These are phyloP conservation scores for Macroglossus sobrinus DNA, from an alignment of 2,113 vertebrate genomes.

Conservation along the genomic window DNA sequence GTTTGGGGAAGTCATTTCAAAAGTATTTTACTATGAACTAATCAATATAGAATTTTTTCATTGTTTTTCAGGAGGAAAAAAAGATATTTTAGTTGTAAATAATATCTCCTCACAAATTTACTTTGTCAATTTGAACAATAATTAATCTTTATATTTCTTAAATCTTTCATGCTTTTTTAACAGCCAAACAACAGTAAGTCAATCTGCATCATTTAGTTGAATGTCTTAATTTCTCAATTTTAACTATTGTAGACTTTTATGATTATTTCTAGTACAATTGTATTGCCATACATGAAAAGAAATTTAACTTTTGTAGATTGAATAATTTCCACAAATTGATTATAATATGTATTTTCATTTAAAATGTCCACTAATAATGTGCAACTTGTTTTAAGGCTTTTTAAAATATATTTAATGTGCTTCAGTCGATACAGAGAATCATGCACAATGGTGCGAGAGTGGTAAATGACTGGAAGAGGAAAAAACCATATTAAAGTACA, in stretches of 20 bases:
- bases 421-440: background rate
- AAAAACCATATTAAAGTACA: background rate
- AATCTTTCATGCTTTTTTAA: slow-evolving; percentile 15
- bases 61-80: background rate
- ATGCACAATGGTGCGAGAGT: background rate
- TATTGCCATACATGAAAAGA: background rate
- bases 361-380: background rate
- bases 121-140: background rate
- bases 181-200: background rate
- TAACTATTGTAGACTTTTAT: background rate
- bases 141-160: background rate
- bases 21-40: background rate
- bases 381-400: background rate
- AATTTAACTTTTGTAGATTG: background rate
- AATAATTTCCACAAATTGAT: background rate
- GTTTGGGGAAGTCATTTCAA: background rate
- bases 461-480: background rate
- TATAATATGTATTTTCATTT: background rate
- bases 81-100: background rate
- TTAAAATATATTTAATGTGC: background rate
- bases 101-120: background rate
- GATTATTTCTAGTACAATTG: background rate
- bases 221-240: background rate
- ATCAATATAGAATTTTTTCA: background rate
- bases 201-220: background rate